These are phyloP conservation scores for Acrobasis consociella DNA, from an alignment of 2,888 invertebrate species.

Conservation along the genomic window DNA sequence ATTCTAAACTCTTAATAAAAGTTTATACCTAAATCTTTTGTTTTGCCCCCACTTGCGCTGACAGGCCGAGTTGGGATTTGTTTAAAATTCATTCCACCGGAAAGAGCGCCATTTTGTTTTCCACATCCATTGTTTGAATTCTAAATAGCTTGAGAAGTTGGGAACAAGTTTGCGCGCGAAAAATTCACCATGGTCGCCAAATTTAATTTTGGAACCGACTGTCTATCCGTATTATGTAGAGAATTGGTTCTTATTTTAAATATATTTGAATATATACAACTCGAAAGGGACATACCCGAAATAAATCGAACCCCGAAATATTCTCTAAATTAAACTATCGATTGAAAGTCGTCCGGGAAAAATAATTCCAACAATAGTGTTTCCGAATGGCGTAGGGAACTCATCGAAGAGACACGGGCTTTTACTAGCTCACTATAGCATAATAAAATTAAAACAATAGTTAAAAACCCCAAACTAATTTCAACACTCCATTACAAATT, in stretches of 20 bases:
- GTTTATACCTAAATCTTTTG: constrained; percentile 75
- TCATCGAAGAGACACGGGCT: too few relatives aligned
- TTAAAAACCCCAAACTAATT: too few relatives aligned
- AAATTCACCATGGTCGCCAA: constrained; percentile 17
- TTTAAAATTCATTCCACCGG: constrained; percentile 71
- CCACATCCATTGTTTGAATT: constrained; percentile 74
- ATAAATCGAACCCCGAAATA: too few relatives aligned
- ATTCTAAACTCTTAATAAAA: constrained; percentile 63
- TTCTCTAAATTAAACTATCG: too few relatives aligned
- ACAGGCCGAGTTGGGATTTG: constrained; percentile 69
- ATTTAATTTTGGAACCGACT: constrained; percentile 19
- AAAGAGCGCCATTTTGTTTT: constrained; percentile 63
- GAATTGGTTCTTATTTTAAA: background rate
- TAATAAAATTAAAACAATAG: too few relatives aligned
- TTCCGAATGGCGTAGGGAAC: too few relatives aligned
- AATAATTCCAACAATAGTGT: too few relatives aligned
- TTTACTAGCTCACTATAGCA: too few relatives aligned
- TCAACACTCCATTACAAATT: too few relatives aligned
- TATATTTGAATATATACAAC: too few relatives aligned
- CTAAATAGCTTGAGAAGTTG: constrained; percentile 61
- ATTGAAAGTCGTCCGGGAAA: too few relatives aligned
- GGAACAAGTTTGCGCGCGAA: constrained; percentile 10
- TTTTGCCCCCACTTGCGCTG: constrained; percentile 66
- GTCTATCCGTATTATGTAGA: background rate
- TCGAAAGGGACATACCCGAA: too few relatives aligned